Evolutionary conservation across 2,113 vertebrate genomes (phyloP), one percentile per base, ranked within the genome.

Genomic region (Piprites chloris): DNA sequence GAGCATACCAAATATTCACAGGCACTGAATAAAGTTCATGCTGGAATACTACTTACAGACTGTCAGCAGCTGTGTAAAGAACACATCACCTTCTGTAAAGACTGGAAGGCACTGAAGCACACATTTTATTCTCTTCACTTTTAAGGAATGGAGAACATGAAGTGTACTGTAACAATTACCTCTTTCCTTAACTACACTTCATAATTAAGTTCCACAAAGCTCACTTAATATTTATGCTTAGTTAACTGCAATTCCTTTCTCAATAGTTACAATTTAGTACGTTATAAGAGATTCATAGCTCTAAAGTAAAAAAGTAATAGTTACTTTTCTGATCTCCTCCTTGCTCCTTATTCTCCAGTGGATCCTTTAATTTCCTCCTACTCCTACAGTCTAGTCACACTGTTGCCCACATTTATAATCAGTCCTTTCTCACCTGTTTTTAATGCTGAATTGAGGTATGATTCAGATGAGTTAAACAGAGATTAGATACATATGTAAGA

Each of bases 361-460:
- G 49, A 89, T 89, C 62, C 33, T 89, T 84, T 32, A 6, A 81
- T 56, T 88, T 93, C 68, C 72, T 95, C 59, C 73, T 53, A 76
- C 67, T 92, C 67, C 80, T 77, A 56, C 42, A 92, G 82, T 94
- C 92, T 85, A 71, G 72, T 88, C 90, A 85, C 50, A 74, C 23
- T 53, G 47, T 71, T 91, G 72, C 65, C 55, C 55, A 77, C 76
- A 77, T 13, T 71, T 68, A 59, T 0, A 49, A 79, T 56, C 63
- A 76, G 42, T 50, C 53, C 85, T 66, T 85, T 66, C 67, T 89
- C 82, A 82, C 75, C 82, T 85, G 66, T 59, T 90, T 84, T 71
- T 73, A 80, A 83, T 10, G 4, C 55, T 47, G 76, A 66, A 27
- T 14, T 12, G 14, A 95, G 71, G 35, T 30, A 41, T 12, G 35